Evolutionary conservation across 2,113 vertebrate species (phyloP), one percentile per base, ranked within the genome.

Genomic region (Todiramphus chloris): DNA sequence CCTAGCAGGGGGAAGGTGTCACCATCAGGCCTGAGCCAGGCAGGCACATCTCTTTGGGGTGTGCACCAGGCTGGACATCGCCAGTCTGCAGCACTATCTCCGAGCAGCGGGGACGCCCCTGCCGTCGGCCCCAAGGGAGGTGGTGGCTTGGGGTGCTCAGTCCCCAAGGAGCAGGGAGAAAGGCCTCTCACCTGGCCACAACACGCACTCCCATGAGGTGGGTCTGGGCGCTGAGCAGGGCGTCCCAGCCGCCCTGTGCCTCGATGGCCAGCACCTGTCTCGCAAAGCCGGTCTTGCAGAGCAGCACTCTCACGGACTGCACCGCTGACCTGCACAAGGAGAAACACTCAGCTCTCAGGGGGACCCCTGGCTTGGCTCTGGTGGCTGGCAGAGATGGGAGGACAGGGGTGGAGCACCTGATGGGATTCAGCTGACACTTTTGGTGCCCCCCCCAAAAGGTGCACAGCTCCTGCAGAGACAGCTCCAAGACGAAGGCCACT

Each of bases 101-200:
- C 1, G 0, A 50, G 80, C 16, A 63, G 9, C 1, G 1, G 48
- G 27, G 41, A 30, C 16, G 15, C 13, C 11, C 20, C 13, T 4
- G 8, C 50, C 64, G 23, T 31, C 56, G 27, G 30, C n/a, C 41
- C 48, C 56, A 27, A 35, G 27, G 41, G 35, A 83, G 9, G 16
- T 20, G 25, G 62, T 70, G 48, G 10, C 3, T 2, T 5, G 33
- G 33, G 46, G 19, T 39, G 44, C 58, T 25, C 2, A 0, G 58
- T 58, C 35, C 31, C 66, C 3, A 0, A 19, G 25, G 43, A 58
- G 35, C 2, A 1, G 17, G 73, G 58, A 50, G 48, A 58, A 72
- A 21, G 17, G 35, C 12, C 21, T 85, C 44, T 80, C 44, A 66
- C 60, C 67, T 73, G 33, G 67, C 74, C 18, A 91, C 19, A 2